Evolutionary conservation across 2,797 vertebrate genomes (phyloP).

Genomic region (Leptoclinus maculatus): DNA sequence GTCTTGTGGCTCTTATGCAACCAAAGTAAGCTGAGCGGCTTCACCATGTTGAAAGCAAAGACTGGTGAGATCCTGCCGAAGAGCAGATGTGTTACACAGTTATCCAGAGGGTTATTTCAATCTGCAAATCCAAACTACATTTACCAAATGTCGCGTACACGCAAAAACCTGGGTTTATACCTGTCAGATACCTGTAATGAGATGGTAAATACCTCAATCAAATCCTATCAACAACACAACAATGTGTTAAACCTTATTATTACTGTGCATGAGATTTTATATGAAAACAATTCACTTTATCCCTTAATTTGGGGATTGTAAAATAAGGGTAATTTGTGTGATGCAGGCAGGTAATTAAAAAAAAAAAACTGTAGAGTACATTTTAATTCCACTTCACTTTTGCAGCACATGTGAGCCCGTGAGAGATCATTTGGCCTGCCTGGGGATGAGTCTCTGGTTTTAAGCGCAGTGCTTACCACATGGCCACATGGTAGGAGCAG

Average conservation of each 20-base stretch:
- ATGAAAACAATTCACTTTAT: constrained; percentile 27
- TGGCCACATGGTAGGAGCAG: constrained; percentile 69
- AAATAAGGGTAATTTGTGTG: constrained; percentile 6
- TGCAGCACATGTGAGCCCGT: constrained; percentile 63
- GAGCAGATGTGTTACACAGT: constrained; percentile 49
- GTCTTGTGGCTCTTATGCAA: constrained; percentile 56
- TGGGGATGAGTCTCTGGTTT: constrained; percentile 50
- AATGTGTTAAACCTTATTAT: constrained; percentile 25
- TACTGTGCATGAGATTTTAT: constrained; percentile 14
- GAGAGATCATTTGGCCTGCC: constrained; percentile 37
- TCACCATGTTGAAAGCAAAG: constrained; percentile 20
- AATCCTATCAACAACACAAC: constrained; percentile 12
- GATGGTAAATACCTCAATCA: constrained; percentile 1
- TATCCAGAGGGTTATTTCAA: constrained; percentile 1
- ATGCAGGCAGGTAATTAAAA: constrained; percentile 2
- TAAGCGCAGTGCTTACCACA: constrained; percentile 57
- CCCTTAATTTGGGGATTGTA: constrained; percentile 34
- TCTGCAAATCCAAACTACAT: constrained; percentile 15
- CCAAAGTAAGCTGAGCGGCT: constrained; percentile 60
- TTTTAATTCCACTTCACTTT: constrained; percentile 6
- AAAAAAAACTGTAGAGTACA: constrained; percentile 37
- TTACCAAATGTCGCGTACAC: background rate
- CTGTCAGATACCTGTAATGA: constrained; percentile 14
- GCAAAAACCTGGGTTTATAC: constrained; percentile 14
- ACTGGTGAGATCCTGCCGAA: constrained; percentile 20